Evolutionary conservation across 2,113 vertebrate species (phyloP).

Genomic region (Noctilio leporinus): DNA sequence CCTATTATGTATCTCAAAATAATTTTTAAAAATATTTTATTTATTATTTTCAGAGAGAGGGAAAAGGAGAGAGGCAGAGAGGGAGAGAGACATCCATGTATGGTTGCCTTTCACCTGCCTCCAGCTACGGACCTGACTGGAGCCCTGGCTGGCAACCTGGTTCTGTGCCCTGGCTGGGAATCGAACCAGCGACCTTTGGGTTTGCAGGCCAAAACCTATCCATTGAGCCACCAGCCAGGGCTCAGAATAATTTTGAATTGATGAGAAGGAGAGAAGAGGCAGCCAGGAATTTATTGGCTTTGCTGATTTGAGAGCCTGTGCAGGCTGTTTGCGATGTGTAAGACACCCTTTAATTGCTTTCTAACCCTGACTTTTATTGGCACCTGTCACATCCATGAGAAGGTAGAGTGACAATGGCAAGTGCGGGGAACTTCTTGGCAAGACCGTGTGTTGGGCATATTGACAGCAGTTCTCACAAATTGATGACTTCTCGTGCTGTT

Average conservation of each 20-base stretch:
- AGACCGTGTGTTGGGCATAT: background rate
- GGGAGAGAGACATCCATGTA: too few relatives aligned
- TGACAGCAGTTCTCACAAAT: background rate
- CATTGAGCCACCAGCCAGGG: too few relatives aligned
- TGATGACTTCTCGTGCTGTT: background rate
- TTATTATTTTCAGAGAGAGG: too few relatives aligned
- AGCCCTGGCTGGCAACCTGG: too few relatives aligned
- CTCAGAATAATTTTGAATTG: background rate
- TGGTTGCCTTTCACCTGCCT: too few relatives aligned
- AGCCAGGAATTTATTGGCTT: background rate
- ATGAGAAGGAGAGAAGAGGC: background rate
- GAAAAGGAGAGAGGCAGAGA: too few relatives aligned
- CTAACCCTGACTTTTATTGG: background rate
- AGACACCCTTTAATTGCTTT: background rate
- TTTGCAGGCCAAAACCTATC: too few relatives aligned
- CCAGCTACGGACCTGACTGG: too few relatives aligned
- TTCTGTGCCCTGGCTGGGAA: too few relatives aligned
- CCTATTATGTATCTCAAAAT: background rate
- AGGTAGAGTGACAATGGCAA: background rate
- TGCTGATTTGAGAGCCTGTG: background rate
- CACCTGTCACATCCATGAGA: background rate
- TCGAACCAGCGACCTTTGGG: too few relatives aligned
- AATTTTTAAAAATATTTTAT: too few relatives aligned
- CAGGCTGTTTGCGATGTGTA: background rate
- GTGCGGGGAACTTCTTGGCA: background rate